Evolutionary conservation across 2,888 invertebrate genomes (phyloP).

Genomic region (Orthonevra nobilis): DNA sequence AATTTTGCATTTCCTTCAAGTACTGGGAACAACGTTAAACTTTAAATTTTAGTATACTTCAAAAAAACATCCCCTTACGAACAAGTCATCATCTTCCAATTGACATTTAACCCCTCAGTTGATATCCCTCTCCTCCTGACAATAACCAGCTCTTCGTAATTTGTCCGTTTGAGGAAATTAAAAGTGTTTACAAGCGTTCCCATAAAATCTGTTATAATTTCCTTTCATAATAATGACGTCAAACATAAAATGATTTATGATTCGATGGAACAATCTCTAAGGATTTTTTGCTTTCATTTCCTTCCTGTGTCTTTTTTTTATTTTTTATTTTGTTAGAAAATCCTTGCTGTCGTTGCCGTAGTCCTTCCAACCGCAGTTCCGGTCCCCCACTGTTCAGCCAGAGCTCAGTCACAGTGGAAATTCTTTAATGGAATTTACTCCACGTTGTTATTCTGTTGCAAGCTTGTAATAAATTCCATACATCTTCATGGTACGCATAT

Average conservation of each 20-base stretch:
- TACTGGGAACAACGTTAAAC: too few species aligned
- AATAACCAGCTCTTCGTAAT: constrained; percentile 4
- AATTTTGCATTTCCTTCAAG: too few species aligned
- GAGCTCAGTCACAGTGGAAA: constrained; percentile 7
- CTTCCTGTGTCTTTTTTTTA: neutral
- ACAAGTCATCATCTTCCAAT: neutral
- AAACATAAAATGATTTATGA: constrained; percentile 58
- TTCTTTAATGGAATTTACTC: constrained; percentile 30
- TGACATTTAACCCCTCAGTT: constrained; percentile 6
- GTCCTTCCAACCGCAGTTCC: too few species aligned
- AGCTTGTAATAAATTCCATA: constrained; percentile 22
- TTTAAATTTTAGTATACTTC: neutral
- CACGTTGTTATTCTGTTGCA: neutral
- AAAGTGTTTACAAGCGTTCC: constrained; percentile 54
- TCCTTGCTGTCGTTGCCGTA: neutral
- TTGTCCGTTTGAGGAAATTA: constrained; percentile 54
- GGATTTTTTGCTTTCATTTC: neutral
- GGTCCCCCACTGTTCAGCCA: neutral
- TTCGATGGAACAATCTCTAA: constrained; percentile 11
- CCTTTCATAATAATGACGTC: constrained; percentile 50
- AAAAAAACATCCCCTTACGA: constrained; percentile 13
- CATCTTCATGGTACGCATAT: neutral
- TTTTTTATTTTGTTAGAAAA: neutral
- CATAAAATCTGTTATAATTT: constrained; percentile 65
- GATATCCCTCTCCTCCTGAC: neutral